phyloP scores from a whole-genome alignment of 2,113 vertebrate genomes.

The Anser cygnoides region DNA sequence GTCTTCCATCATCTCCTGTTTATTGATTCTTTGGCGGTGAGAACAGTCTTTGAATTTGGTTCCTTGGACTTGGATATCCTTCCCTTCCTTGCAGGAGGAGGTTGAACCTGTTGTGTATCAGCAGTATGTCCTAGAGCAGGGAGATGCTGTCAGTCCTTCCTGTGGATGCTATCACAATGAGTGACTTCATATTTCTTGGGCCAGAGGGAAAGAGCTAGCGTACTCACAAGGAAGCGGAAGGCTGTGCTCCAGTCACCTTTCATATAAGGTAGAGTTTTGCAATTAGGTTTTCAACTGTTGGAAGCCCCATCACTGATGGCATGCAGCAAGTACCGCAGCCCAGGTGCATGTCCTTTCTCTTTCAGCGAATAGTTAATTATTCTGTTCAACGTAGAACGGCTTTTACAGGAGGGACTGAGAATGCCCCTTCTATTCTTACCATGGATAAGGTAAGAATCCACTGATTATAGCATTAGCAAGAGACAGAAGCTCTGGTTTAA shows the following conservation, averaged over 20 bases:
- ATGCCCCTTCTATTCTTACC: neutral
- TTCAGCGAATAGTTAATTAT: neutral
- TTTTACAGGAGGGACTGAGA: neutral
- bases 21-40: neutral
- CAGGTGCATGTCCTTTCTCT: neutral
- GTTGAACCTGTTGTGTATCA: neutral
- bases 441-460: neutral
- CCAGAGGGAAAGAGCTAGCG: neutral
- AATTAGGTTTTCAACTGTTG: rapidly evolving
- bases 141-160: neutral
- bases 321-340: neutral
- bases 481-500: neutral
- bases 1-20: neutral
- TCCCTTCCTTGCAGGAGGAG: neutral
- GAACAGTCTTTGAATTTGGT: neutral
- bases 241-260: neutral
- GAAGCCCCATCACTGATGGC: neutral
- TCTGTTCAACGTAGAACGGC: neutral
- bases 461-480: neutral
- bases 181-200: neutral
- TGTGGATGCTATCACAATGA: neutral
- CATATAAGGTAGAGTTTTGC: neutral
- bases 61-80: neutral
- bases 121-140: neutral
- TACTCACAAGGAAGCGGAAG: neutral